Percentiles rank a stretch among this genome's conserved stretches.
These are phyloP conservation scores for Sus scrofa DNA, from an alignment of 2,113 vertebrate genomes.

Conservation along the genomic window DNA sequence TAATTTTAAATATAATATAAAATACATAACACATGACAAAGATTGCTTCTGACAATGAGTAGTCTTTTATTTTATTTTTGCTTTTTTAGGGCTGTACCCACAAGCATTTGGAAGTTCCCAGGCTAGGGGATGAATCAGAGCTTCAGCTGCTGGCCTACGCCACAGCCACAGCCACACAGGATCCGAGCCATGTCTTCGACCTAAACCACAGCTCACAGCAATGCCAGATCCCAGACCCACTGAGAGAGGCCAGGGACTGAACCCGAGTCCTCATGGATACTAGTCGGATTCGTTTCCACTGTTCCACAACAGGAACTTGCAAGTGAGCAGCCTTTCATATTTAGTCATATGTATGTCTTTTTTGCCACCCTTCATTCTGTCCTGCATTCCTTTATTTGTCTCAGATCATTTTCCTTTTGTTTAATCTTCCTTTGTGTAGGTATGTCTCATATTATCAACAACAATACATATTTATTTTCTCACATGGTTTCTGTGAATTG, in stretches of 20 bases:
- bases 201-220: too few relatives aligned
- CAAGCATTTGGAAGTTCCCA: too few relatives aligned
- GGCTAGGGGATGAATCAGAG: too few relatives aligned
- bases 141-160: too few relatives aligned
- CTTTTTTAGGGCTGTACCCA: too few relatives aligned
- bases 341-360: not conserved
- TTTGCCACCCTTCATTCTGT: not conserved
- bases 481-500: not conserved
- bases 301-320: too few relatives aligned
- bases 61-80: not conserved
- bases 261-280: too few relatives aligned
- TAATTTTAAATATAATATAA: constrained; percentile 27
- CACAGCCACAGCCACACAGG: too few relatives aligned
- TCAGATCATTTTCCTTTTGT: constrained; percentile 8
- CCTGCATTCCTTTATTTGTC: not conserved
- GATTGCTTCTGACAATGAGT: not conserved
- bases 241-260: too few relatives aligned
- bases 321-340: not conserved
- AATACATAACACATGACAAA: not conserved
- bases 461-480: constrained; percentile 6
- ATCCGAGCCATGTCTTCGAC: too few relatives aligned
- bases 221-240: too few relatives aligned
- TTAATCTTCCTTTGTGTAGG: not conserved
- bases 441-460: not conserved
- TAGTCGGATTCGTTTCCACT: too few relatives aligned